phyloP scores from a whole-genome alignment of 2,113 vertebrate genomes.

The Onychorhynchus coronatus region DNA sequence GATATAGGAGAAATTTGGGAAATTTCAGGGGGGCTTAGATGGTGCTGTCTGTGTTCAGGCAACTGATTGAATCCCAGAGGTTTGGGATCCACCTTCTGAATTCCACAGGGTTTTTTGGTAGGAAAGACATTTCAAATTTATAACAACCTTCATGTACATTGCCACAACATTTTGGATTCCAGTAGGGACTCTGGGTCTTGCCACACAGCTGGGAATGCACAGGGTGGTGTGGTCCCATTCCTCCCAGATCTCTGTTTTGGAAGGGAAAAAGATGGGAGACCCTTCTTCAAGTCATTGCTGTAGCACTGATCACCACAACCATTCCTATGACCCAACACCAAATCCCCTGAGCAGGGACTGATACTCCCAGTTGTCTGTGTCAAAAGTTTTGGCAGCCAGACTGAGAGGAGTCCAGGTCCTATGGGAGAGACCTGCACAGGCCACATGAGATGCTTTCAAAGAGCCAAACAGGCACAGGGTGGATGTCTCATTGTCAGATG shows the following conservation, averaged over 20 bases:
- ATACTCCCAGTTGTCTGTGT: background rate
- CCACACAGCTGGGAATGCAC: background rate
- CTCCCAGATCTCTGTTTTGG: background rate
- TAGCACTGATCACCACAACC: background rate
- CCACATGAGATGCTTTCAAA: background rate
- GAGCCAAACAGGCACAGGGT: background rate
- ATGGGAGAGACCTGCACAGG: background rate
- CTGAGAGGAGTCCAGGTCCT: background rate
- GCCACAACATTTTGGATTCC: background rate
- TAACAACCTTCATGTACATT: background rate
- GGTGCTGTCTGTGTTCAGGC: background rate
- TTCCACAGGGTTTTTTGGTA: background rate
- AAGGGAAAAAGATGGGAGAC: background rate
- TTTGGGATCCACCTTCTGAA: background rate
- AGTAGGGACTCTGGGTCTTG: background rate
- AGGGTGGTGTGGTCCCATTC: rapidly evolving
- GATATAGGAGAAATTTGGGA: background rate
- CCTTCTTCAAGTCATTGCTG: background rate
- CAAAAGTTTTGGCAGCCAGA: background rate
- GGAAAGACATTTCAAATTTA: background rate
- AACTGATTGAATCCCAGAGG: background rate
- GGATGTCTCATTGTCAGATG: background rate
- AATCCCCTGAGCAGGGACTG: background rate
- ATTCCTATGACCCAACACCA: background rate
- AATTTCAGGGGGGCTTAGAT: background rate